Evolutionary conservation across 2,797 vertebrate genomes (phyloP), one percentile per base, ranked within the genome.

Genomic region (Mormyrus proboscirostris): DNA sequence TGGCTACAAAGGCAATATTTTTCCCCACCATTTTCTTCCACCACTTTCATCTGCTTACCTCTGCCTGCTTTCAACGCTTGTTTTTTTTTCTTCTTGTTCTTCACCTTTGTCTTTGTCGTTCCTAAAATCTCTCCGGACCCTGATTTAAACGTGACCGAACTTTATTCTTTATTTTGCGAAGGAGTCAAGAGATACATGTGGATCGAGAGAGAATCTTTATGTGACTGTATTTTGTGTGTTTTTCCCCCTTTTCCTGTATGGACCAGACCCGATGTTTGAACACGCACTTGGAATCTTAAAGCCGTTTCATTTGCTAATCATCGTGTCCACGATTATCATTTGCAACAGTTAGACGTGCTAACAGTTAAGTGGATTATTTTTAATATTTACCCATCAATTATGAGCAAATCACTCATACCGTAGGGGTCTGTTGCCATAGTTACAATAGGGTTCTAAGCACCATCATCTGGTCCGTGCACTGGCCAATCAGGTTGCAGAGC

Each of bases 381-480:
- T 91, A 90, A 94, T 94, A 91, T 95, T 95, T 96, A 95, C 93
- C 93, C 92, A 92, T 94, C 95, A 97, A 96, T 97, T 96, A 95
- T 95, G 95, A 96, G 95, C 95, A 96, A 95, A 96, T 96, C 94
- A 94, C 95, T 96, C 94, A 95, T 96, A 96, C 96, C 96, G 96
- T 96, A 97, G 97, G 96, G 96, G 96, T 96, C 95, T 95, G 98
- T 99, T 98, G 96, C 97, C 97, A 99, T 99, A 97, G 98, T 96
- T 97, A 99, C 97, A 94, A 95, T 96, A 96, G 95, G 95, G 97
- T 96, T 96, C 95, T 94, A 96, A 97, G 96, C 96, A 96, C 96
- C 96, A 97, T 97, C 97, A 97, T 98, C 97, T 97, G 97, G 97
- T 98, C 95, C 95, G 95, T 92, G 94, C 95, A 90, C 97, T 96